phyloP scores from a whole-genome alignment of 2,888 invertebrate genomes.

The Liodrosophila aerea region DNA sequence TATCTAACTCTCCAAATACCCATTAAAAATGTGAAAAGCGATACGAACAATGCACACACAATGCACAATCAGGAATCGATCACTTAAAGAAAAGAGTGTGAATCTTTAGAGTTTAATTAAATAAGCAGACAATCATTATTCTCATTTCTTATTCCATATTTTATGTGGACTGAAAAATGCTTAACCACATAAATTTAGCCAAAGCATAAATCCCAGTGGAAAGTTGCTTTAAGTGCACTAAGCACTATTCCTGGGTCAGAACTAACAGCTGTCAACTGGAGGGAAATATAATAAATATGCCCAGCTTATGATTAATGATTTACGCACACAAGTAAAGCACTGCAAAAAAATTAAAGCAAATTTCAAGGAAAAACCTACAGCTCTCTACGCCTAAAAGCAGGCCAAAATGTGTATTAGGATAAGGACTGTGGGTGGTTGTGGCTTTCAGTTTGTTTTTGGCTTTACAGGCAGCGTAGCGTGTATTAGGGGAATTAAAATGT shows the following conservation, averaged over 20 bases:
- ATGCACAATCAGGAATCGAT: too few species aligned
- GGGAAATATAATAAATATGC: constrained; percentile 71
- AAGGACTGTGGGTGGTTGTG: constrained; percentile 13
- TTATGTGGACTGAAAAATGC: background rate
- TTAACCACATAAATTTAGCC: constrained; percentile 14
- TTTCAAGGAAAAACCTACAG: constrained; percentile 18
- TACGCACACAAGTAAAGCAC: constrained; percentile 54
- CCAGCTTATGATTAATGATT: constrained; percentile 74
- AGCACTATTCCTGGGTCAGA: constrained; percentile 30
- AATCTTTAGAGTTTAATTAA: too few species aligned
- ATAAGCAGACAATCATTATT: too few species aligned
- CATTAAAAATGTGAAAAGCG: constrained; percentile 26
- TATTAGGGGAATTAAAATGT: constrained; percentile 77
- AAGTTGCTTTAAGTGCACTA: constrained; percentile 27
- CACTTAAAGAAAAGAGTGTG: too few species aligned
- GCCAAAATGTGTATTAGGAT: constrained; percentile 28
- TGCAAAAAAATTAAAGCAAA: constrained; percentile 1
- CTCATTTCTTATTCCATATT: too few species aligned
- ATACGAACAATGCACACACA: too few species aligned
- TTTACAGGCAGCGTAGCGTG: constrained; percentile 71
- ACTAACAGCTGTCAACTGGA: constrained; percentile 69
- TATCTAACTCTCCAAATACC: constrained; percentile 7
- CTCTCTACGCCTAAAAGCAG: constrained; percentile 45
- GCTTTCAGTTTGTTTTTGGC: constrained; percentile 64
- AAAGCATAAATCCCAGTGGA: constrained; percentile 34